These are phyloP conservation scores for Drosophila subquinaria DNA, from an alignment of 2,888 invertebrate genomes.

Conservation along the genomic window DNA sequence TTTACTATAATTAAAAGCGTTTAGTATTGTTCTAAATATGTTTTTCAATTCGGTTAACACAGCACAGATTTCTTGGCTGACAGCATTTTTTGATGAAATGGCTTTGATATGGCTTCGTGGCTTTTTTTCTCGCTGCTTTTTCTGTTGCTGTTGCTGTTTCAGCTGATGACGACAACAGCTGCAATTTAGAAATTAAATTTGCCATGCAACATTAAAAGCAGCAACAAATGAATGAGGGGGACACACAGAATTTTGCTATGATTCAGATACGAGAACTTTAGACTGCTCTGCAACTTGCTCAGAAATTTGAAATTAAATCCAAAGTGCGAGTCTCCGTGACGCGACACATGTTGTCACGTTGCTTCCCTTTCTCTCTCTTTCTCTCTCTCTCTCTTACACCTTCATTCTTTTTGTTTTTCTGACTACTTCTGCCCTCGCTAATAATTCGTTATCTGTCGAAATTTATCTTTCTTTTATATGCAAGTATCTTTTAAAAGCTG, in stretches of 20 bases:
- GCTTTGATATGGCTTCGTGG: conserved; percentile 59
- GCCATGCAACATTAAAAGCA: conserved; percentile 80
- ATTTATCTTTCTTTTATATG: conserved; percentile 37
- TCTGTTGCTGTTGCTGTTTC: conserved; percentile 12
- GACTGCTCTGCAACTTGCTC: conserved; percentile 26
- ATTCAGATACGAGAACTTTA: conserved; percentile 54
- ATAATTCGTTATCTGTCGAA: conserved; percentile 70
- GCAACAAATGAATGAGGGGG: conserved; percentile 39
- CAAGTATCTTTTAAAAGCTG: conserved; percentile 26
- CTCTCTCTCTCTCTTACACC: background rate
- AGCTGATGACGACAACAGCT: conserved; percentile 72
- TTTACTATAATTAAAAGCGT: no score
- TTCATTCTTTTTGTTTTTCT: background rate
- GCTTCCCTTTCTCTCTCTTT: conserved; percentile 1
- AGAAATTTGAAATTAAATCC: conserved; percentile 29
- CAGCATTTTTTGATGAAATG: conserved; percentile 58
- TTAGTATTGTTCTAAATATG: no score
- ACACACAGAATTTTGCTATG: conserved; percentile 38
- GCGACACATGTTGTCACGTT: conserved; percentile 74
- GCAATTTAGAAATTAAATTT: conserved; percentile 83
- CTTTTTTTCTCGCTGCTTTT: conserved; percentile 1
- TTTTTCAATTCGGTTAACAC: no score
- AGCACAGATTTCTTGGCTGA: no score
- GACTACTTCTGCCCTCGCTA: conserved; percentile 62
- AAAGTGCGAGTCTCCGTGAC: conserved; percentile 48